A percentile compares a stretch with the other conserved stretches of the same genome.
These are phyloP conservation scores for Cyrtonyx montezumae DNA, from an alignment of 2,113 vertebrate species.

Conservation along the genomic window DNA sequence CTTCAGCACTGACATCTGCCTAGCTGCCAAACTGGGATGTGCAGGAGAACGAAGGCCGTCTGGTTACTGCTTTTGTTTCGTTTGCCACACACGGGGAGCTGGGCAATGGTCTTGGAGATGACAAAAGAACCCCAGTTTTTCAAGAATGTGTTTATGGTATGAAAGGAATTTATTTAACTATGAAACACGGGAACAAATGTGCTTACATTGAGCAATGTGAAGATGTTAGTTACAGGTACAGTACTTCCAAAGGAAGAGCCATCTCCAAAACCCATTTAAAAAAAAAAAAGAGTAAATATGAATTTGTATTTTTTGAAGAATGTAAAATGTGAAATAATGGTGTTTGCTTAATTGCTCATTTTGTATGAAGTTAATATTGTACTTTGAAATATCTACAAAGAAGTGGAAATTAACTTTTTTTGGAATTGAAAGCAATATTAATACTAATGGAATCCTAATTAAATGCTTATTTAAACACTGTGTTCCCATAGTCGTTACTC, in stretches of 20 bases:
- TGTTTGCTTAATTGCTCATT: conserved; percentile 94
- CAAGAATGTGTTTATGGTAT: conserved; percentile 73
- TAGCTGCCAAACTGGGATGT: not conserved
- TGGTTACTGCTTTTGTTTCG: not conserved
- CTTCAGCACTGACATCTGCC: not conserved
- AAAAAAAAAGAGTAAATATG: conserved; percentile 83
- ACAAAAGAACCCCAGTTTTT: conserved; percentile 58
- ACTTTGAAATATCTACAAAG: conserved; percentile 86
- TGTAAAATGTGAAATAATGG: conserved; percentile 90
- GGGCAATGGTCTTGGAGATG: conserved; percentile 59
- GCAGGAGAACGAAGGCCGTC: not conserved
- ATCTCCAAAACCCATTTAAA: conserved; percentile 86
- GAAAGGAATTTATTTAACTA: conserved; percentile 79
- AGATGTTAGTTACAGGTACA: conserved; percentile 85
- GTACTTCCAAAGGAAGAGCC: conserved; percentile 93
- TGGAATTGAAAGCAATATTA: conserved; percentile 98
- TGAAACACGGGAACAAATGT: conserved; percentile 80
- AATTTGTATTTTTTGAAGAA: conserved; percentile 98
- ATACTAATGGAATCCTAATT: conserved; percentile 93
- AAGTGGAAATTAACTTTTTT: conserved; percentile 90
- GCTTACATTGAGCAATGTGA: conserved; percentile 83
- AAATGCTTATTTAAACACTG: conserved; percentile 85
- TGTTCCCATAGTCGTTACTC: conserved; percentile 69
- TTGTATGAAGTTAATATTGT: conserved; percentile 96
- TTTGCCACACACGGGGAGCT: conserved; percentile 4